These are phyloP conservation scores for Anticlea derivata DNA, from an alignment of 2,888 invertebrate species.

Conservation along the genomic window DNA sequence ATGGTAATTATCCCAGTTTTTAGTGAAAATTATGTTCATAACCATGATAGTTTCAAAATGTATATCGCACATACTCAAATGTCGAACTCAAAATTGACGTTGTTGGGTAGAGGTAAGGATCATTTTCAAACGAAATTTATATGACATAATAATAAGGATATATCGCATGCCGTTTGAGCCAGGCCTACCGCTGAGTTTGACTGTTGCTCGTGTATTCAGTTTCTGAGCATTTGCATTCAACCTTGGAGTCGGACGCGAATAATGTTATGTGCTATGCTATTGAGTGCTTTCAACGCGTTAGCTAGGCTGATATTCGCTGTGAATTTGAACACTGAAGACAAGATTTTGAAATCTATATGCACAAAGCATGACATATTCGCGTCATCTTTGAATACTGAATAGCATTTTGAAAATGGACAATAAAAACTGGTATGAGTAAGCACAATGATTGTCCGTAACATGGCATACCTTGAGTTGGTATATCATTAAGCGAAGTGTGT, in stretches of 20 bases:
- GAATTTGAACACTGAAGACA: slow-evolving; percentile 11
- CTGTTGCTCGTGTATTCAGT: slow-evolving; percentile 31
- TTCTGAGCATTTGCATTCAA: slow-evolving; percentile 56
- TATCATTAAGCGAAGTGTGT: slow-evolving; percentile 32
- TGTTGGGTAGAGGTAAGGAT: too few species aligned
- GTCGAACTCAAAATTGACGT: too few species aligned
- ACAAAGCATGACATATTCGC: too few species aligned
- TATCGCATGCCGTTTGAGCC: too few species aligned
- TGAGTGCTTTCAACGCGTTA: slow-evolving; percentile 55
- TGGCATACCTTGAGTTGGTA: slow-evolving; percentile 19
- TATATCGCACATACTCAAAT: too few species aligned
- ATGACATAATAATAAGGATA: too few species aligned
- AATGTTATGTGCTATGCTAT: slow-evolving; percentile 52
- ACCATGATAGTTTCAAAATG: too few species aligned
- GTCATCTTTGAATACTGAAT: background rate
- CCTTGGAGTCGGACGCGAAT: slow-evolving; percentile 60
- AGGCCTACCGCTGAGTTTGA: slow-evolving; percentile 11
- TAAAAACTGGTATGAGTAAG: slow-evolving; percentile 14
- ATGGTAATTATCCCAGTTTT: too few species aligned
- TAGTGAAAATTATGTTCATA: too few species aligned
- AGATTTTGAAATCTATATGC: too few species aligned
- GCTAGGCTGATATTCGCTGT: slow-evolving; percentile 20
- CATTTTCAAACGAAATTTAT: too few species aligned
- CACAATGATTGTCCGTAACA: slow-evolving; percentile 31
- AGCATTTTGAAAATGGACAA: slow-evolving; percentile 12